These are phyloP conservation scores for Melanerpes aurifrons DNA, from an alignment of 2,113 vertebrate genomes.

Conservation along the genomic window DNA sequence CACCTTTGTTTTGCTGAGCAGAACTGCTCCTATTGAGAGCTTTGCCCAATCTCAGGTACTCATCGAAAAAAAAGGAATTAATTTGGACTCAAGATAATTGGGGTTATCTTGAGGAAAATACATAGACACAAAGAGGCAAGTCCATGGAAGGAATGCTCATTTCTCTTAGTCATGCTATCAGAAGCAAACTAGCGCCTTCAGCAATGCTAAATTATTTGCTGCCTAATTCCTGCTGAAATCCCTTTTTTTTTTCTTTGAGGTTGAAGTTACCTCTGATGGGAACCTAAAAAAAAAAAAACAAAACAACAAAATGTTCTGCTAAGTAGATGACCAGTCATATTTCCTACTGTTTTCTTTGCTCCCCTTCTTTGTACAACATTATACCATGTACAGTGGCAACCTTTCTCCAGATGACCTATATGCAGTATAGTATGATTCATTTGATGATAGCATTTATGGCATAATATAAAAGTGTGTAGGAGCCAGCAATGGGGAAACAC, in stretches of 20 bases:
- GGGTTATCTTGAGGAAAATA: conserved; percentile 30
- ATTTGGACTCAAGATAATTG: conserved; percentile 39
- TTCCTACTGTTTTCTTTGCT: not conserved
- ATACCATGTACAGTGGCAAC: not conserved
- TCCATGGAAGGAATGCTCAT: not conserved
- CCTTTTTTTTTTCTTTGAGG: conserved; percentile 7
- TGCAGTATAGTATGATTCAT: not conserved
- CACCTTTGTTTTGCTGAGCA: conserved; percentile 60
- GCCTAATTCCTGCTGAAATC: conserved; percentile 18
- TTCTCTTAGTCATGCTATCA: conserved; percentile 24
- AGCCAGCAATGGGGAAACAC: conserved; percentile 49
- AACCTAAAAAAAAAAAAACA: not conserved
- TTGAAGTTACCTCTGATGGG: not conserved
- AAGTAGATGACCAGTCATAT: not conserved
- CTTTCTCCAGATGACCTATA: conserved; percentile 40
- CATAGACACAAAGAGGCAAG: conserved; percentile 4
- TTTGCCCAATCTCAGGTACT: conserved; percentile 12
- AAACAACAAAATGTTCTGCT: not conserved
- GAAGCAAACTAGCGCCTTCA: conserved; percentile 9
- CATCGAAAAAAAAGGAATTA: not conserved
- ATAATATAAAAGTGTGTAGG: conserved; percentile 6
- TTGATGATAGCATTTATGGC: conserved; percentile 42
- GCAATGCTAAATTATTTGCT: conserved; percentile 11
- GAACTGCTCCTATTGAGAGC: conserved; percentile 37
- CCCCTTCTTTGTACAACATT: not conserved